A percentile compares a stretch with the other conserved stretches of the same genome.
phyloP scores from a whole-genome alignment of 2,113 vertebrate genomes.

The Taurulus bubalis region DNA sequence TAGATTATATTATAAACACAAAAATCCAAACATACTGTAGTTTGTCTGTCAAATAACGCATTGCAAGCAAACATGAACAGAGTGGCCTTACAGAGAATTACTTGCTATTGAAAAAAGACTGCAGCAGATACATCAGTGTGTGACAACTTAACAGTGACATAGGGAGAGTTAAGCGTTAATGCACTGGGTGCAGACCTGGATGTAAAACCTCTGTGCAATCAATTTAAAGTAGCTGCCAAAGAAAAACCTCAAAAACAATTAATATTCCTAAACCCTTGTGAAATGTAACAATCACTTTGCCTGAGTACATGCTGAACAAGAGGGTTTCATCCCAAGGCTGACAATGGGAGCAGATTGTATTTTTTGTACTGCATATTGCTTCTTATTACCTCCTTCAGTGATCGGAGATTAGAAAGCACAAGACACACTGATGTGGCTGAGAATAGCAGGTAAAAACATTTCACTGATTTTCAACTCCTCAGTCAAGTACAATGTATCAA shows the following conservation, averaged over 20 bases:
- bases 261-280: conserved; percentile 32
- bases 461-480: conserved; percentile 64
- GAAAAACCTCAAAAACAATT: conserved; percentile 57
- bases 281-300: conserved; percentile 52
- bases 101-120: background rate
- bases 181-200: background rate
- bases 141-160: background rate
- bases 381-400: conserved; percentile 66
- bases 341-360: conserved; percentile 53
- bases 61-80: background rate
- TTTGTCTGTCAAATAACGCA: background rate
- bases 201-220: conserved; percentile 37
- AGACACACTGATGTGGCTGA: conserved; percentile 55
- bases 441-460: conserved; percentile 71
- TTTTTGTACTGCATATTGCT: conserved; percentile 65
- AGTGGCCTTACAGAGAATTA: conserved; percentile 1
- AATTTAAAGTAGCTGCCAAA: conserved; percentile 39
- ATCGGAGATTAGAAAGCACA: conserved; percentile 72
- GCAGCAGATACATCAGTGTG: background rate
- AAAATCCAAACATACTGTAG: background rate
- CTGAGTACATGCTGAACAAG: conserved; percentile 55
- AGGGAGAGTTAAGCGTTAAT: conserved; percentile 4
- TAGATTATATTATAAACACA: background rate
- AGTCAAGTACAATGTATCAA: conserved; percentile 64
- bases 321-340: conserved; percentile 51